phyloP scores from a whole-genome alignment of 2,888 invertebrate genomes.

The Lapara coniferarum region DNA sequence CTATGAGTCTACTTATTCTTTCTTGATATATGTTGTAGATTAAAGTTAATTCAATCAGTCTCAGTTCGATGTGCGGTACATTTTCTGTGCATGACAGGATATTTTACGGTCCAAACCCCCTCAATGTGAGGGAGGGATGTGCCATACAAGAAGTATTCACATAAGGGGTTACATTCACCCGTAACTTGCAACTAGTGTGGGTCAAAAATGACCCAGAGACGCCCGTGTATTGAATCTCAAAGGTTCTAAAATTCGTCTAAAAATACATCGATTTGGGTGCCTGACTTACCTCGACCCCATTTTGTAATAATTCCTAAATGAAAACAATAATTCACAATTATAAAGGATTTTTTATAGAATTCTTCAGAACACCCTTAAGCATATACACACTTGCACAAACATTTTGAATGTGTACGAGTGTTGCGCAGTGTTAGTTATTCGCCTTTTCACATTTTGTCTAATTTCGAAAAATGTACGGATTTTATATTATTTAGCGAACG shows the following conservation, averaged over 20 bases:
- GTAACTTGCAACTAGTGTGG: neutral
- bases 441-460: conserved; percentile 1
- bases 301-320: neutral
- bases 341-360: conserved; percentile 13
- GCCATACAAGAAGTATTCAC: neutral
- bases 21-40: too few relatives aligned
- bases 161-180: neutral
- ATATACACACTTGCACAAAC: conserved; percentile 2
- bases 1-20: too few relatives aligned
- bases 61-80: too few relatives aligned
- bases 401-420: neutral
- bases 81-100: neutral
- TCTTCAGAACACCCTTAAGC: conserved; percentile 36
- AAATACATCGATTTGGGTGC: conserved; percentile 2
- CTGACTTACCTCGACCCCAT: neutral
- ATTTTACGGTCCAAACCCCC: neutral
- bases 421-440: neutral
- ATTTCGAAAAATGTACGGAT: neutral
- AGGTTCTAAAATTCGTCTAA: conserved; percentile 15
- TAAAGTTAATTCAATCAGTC: too few relatives aligned
- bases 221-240: neutral
- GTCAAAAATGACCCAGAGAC: conserved; percentile 7
- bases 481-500: too few relatives aligned
- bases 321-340: conserved; percentile 13
- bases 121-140: conserved; percentile 12